These are phyloP conservation scores for Pseudococcus longispinus DNA, from an alignment of 2,888 invertebrate genomes.

Conservation along the genomic window DNA sequence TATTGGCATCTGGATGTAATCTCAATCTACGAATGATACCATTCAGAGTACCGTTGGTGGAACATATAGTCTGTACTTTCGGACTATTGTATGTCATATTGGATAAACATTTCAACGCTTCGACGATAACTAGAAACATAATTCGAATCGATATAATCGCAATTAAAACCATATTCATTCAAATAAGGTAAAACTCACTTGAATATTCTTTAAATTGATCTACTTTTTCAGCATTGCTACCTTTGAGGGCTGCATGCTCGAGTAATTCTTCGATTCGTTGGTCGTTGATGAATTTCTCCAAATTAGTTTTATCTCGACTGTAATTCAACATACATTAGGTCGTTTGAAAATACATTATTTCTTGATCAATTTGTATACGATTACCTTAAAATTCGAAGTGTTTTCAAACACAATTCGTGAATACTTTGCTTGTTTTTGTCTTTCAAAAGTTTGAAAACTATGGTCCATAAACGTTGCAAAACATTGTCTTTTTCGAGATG, in stretches of 20 bases:
- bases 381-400: conserved; percentile 74
- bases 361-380: conserved; percentile 35
- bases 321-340: conserved; percentile 60
- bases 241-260: conserved; percentile 70
- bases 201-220: conserved; percentile 18
- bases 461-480: conserved; percentile 36
- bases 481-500: conserved; percentile 50
- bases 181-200: background rate
- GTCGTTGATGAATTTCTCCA: conserved; percentile 73
- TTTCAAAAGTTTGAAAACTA: conserved; percentile 37
- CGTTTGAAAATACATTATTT: conserved; percentile 57
- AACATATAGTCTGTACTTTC: conserved; percentile 69
- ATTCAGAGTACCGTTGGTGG: conserved; percentile 72
- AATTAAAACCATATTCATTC: background rate
- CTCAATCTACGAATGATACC: conserved; percentile 76
- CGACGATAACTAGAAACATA: conserved; percentile 67
- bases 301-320: conserved; percentile 79
- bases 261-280: conserved; percentile 75
- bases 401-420: conserved; percentile 68
- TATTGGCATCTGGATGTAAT: conserved; percentile 71
- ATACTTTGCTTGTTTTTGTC: conserved; percentile 39
- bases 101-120: conserved; percentile 86
- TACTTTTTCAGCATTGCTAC: conserved; percentile 47
- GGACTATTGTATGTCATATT: conserved; percentile 84
- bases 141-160: background rate